Evolutionary conservation across 2,797 vertebrate genomes (phyloP).

Genomic region (Sebastes nivosus): DNA sequence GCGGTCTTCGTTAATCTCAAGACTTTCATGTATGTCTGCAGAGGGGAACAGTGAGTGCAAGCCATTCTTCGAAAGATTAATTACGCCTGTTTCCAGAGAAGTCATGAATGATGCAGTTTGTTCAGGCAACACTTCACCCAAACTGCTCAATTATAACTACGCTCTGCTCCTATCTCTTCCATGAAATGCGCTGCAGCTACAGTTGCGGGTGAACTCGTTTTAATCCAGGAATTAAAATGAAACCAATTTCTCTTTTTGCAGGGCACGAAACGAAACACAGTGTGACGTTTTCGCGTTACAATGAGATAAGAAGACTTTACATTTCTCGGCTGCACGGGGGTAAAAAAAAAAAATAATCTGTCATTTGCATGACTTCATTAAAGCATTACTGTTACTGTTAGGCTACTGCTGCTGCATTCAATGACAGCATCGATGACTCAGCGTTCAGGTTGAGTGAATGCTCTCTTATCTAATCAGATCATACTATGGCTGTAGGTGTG

Average conservation of each 20-base stretch:
- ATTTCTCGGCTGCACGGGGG: not conserved
- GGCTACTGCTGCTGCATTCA: not conserved
- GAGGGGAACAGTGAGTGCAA: not conserved
- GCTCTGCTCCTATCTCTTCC: constrained; percentile 1
- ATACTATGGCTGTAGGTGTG: constrained; percentile 33
- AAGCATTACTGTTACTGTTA: not conserved
- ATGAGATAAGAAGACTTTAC: constrained; percentile 8
- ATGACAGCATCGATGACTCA: not conserved
- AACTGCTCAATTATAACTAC: constrained; percentile 10
- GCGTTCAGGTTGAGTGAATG: not conserved
- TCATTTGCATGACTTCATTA: constrained; percentile 1
- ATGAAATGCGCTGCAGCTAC: not conserved
- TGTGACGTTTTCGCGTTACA: not conserved
- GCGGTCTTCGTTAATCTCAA: not conserved
- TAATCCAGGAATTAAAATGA: constrained; percentile 18
- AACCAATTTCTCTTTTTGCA: constrained; percentile 25
- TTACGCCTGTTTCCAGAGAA: constrained; percentile 11
- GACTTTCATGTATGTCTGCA: not conserved
- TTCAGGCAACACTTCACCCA: not conserved
- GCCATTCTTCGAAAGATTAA: not conserved
- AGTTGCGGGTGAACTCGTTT: constrained; percentile 2
- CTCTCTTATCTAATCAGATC: constrained; percentile 33
- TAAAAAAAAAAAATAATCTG: not conserved
- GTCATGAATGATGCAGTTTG: constrained; percentile 36
- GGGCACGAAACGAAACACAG: not conserved